Evolutionary conservation across 2,113 vertebrate species (phyloP), one percentile per base, ranked within the genome.

Genomic region (Sinocyclocheilus maitianheensis): DNA sequence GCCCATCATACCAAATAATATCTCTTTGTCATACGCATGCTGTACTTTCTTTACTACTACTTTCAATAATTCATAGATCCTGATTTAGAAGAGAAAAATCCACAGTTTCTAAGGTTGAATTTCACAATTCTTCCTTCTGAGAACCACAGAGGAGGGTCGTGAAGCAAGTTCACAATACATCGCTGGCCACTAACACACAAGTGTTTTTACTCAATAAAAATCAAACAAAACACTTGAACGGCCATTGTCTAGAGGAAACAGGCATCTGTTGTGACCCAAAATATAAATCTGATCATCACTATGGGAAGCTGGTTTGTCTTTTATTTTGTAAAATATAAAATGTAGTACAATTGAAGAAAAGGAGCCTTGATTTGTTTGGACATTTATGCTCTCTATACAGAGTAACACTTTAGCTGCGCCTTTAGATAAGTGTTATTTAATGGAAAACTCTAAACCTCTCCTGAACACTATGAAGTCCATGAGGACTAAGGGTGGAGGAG

Each of bases 401-500:
- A 75, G 40, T 51, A 76, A 76, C 22, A 48, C 22, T 24, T 48
- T 48, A 14, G 72, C 13, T 48, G n/a, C 2, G 24, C 81, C 77
- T 16, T 63, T 30, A 79, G 69, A 34, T 26, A 48, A 26, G 58
- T 3, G 30, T 55, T 71, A 24, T 63, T n/a, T 20, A 3, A 43
- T 62, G 40, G 75, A 86, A 71, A 72, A 60, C 63, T 79, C 81
- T 12, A 69, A 48, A 48, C 20, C 83, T 46, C 72, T 63, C 55
- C 18, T 81, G 60, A 63, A 81, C 7, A 16, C 58, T 58, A 26
- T 13, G 10, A 80, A 80, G 78, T 43, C 78, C 78, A 81, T 20
- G 13, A 48, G 78, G 78, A 81, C 40, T 65, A 24, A 51, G 76
- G 82, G 77, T 58, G 86, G 67, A 71, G 60, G 34, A 40, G 46